These are phyloP conservation scores for Hetaerina titia DNA, from an alignment of 2,888 invertebrate species.

Conservation along the genomic window DNA sequence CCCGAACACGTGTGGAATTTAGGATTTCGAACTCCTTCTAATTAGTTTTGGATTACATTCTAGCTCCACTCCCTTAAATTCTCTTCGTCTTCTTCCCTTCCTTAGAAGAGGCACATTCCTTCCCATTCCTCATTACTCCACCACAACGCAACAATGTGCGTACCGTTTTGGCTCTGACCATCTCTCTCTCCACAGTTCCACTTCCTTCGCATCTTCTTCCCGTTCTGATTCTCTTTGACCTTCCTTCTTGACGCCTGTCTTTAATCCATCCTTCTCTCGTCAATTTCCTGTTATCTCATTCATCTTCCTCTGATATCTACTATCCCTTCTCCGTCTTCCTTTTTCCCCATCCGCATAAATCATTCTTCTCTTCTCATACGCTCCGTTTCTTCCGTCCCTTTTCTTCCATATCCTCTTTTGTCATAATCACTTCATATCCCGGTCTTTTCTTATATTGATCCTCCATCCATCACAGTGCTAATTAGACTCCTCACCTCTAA, in stretches of 20 bases:
- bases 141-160: no score
- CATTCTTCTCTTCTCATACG: background rate
- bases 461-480: no score
- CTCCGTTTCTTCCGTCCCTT: background rate
- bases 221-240: background rate
- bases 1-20: background rate
- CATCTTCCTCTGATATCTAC: no score
- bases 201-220: no score
- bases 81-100: background rate
- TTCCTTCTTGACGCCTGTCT: background rate
- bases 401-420: background rate
- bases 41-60: constrained; percentile 35
- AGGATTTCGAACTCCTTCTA: background rate
- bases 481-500: no score
- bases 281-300: no score
- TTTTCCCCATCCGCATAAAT: no score
- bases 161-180: no score
- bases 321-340: no score
- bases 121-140: background rate
- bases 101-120: background rate
- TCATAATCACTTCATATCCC: no score
- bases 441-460: no score
- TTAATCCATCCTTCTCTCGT: background rate
- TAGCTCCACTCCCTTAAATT: background rate
- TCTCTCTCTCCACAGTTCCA: no score